A percentile compares a stretch with the other conserved stretches of the same genome.
Conservation (phyloP, 1,140 invertebrate genomes). For the Eurosta solidaginis region DNA sequence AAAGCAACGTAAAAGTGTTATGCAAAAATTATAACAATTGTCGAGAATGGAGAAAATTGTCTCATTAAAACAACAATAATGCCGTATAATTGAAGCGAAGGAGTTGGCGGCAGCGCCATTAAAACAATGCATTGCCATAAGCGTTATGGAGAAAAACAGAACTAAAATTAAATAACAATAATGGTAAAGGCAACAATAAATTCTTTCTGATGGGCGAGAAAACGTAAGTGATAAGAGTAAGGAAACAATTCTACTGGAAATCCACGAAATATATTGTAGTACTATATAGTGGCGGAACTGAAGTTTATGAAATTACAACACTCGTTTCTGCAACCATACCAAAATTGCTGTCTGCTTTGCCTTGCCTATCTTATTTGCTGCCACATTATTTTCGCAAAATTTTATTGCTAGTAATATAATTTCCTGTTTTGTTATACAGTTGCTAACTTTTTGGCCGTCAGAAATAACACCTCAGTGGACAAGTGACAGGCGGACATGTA, state of each 20-base stretch:
- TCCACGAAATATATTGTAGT: neutral
- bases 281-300: neutral
- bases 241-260: neutral
- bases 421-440: constrained; percentile 1
- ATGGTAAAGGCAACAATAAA: neutral
- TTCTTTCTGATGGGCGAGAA: neutral
- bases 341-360: neutral
- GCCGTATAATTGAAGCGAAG: neutral
- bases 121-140: neutral
- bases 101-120: neutral
- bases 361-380: constrained; percentile 1
- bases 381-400: constrained; percentile 11
- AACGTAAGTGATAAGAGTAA: neutral
- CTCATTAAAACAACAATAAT: constrained; percentile 19
- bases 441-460: constrained; percentile 12
- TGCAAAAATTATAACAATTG: constrained; percentile 5
- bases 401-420: constrained; percentile 1
- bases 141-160: neutral
- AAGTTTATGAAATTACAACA: constrained; percentile 6
- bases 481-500: neutral
- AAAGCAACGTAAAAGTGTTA: neutral
- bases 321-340: neutral
- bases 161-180: constrained; percentile 16
- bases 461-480: constrained; percentile 12
- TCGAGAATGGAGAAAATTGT: constrained; percentile 4